These are phyloP conservation scores for Taenioides sp. DNA, from an alignment of 2,797 vertebrate species.

Conservation along the genomic window DNA sequence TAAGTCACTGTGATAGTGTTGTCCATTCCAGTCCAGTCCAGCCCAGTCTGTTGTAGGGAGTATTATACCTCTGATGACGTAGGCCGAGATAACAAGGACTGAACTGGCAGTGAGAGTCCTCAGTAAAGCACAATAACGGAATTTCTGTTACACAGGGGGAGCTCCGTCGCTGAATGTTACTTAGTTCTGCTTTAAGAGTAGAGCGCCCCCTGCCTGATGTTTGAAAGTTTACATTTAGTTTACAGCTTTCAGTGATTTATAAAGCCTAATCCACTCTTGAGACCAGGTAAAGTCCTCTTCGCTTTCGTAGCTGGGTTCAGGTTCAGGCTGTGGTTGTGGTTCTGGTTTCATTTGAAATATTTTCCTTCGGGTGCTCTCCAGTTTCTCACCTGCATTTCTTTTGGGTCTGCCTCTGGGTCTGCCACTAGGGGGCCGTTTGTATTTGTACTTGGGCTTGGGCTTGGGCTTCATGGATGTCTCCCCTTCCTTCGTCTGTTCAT, in stretches of 20 bases:
- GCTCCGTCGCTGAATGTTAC: no score
- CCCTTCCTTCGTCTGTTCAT: background rate
- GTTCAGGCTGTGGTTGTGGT: background rate
- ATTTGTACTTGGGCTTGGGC: background rate
- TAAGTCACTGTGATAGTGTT: no score
- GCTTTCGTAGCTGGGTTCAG: background rate
- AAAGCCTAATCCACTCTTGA: slow-evolving; percentile 1
- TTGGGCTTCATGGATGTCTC: background rate
- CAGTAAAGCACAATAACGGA: no score
- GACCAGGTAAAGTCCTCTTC: background rate
- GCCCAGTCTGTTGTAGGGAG: no score
- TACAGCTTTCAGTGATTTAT: background rate
- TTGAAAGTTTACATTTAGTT: background rate
- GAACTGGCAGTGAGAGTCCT: no score
- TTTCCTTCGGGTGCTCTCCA: background rate
- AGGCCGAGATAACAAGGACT: no score
- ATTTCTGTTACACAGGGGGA: no score
- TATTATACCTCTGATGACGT: no score
- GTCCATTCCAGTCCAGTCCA: no score
- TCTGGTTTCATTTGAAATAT: background rate
- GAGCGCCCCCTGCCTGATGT: no score
- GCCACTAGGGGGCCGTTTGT: background rate
- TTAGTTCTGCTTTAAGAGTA: no score
- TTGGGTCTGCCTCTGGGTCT: background rate
- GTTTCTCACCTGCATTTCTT: background rate